Percentiles rank a stretch among this genome's conserved stretches.
phyloP scores from a whole-genome alignment of 2,797 vertebrate genomes.

The Artibeus jamaicensis region DNA sequence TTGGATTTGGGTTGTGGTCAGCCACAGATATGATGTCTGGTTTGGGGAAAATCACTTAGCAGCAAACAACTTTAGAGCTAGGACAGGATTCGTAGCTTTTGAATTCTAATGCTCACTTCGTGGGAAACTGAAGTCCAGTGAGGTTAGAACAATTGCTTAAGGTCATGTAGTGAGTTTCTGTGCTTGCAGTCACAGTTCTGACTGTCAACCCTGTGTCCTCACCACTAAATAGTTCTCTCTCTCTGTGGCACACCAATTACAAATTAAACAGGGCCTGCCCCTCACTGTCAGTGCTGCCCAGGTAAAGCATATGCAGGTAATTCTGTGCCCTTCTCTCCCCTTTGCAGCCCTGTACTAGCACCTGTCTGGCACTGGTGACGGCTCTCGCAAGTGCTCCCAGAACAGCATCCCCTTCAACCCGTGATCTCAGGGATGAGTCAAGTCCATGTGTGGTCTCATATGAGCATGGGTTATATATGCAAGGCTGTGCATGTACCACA shows the following conservation, averaged over 20 bases:
- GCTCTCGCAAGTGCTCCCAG: not conserved
- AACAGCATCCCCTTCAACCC: not conserved
- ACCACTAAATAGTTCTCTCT: not conserved
- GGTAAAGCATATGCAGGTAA: not conserved
- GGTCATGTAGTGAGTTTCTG: not conserved
- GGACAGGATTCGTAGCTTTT: not conserved
- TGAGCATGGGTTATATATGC: not conserved
- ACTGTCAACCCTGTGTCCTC: not conserved
- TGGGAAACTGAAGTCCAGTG: not conserved
- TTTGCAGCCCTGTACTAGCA: not conserved
- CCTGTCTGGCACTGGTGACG: not conserved
- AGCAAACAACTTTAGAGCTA: not conserved
- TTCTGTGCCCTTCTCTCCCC: not conserved
- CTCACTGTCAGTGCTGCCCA: not conserved
- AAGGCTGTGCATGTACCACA: not conserved
- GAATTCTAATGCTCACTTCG: not conserved
- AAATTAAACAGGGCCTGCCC: not conserved
- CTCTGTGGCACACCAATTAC: not conserved
- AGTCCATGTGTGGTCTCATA: not conserved
- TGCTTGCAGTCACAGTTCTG: not conserved
- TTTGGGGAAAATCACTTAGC: constrained; percentile 6
- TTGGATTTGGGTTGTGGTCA: not conserved
- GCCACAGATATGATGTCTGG: not conserved
- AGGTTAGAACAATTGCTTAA: not conserved
- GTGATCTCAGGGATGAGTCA: not conserved